Evolutionary conservation across 1,140 invertebrate genomes (phyloP).

Genomic region (Matsumurasca onukii): DNA sequence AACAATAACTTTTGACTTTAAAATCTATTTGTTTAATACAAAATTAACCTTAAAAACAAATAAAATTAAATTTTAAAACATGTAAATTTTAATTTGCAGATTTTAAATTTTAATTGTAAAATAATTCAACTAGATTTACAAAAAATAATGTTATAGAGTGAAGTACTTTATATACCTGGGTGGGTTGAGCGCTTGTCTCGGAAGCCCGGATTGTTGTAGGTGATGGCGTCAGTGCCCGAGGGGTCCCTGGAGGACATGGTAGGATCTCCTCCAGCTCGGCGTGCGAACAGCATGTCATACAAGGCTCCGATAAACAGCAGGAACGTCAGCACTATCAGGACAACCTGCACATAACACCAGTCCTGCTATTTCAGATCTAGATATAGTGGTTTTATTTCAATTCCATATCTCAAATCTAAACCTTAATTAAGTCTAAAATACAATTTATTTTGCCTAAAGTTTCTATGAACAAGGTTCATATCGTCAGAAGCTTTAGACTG

Average conservation of each 20-base stretch:
- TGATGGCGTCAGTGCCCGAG: conserved; percentile 56
- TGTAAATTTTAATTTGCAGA: not conserved
- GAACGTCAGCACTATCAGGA: conserved; percentile 71
- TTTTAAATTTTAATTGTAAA: not conserved
- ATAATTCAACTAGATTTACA: no score
- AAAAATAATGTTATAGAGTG: not conserved
- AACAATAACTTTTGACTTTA: not conserved
- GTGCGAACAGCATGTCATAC: conserved; percentile 72
- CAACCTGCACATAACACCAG: conserved; percentile 63
- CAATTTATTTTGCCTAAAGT: no score
- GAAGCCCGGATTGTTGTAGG: conserved; percentile 81
- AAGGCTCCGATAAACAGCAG: conserved; percentile 71
- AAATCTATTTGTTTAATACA: no score
- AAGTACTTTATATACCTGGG: conserved; percentile 27
- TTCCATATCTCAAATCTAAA: no score
- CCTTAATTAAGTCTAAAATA: no score
- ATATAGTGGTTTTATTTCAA: no score
- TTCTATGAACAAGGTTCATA: no score
- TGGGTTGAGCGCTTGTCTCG: conserved; percentile 62
- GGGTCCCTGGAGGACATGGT: conserved; percentile 60
- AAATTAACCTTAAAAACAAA: no score
- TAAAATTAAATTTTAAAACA: not conserved
- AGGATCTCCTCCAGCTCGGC: conserved; percentile 71
- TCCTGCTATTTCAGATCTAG: no score
- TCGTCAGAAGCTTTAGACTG: no score